These are phyloP conservation scores for Apodemia arnacis DNA, from an alignment of 2,888 invertebrate genomes.

Conservation along the genomic window DNA sequence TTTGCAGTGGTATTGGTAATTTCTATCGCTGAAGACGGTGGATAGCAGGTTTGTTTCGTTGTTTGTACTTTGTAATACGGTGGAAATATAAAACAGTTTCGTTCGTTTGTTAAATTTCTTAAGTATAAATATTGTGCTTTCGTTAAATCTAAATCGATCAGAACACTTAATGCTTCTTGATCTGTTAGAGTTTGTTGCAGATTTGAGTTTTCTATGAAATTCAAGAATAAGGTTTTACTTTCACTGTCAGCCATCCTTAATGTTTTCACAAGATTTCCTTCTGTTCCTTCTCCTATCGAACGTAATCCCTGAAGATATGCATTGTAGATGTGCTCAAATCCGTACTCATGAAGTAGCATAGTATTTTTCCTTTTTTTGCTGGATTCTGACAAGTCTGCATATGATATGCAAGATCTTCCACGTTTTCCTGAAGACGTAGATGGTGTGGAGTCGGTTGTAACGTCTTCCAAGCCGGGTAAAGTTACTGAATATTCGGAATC, in stretches of 20 bases:
- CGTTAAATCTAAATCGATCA: conserved; percentile 54
- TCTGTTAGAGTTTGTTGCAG: conserved; percentile 9
- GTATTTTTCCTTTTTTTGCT: conserved; percentile 31
- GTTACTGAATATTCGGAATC: neutral
- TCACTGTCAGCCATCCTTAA: neutral
- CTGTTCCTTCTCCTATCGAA: conserved; percentile 19
- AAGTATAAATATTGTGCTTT: conserved; percentile 55
- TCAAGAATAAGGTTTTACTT: neutral
- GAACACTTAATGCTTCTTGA: conserved; percentile 46
- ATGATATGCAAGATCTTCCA: conserved; percentile 21
- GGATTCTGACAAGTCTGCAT: conserved; percentile 27
- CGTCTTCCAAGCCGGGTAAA: neutral
- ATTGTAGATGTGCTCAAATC: conserved; percentile 45
- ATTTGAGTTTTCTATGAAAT: conserved; percentile 10
- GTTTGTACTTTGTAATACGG: conserved; percentile 24
- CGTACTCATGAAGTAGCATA: conserved; percentile 41
- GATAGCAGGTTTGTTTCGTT: conserved; percentile 34
- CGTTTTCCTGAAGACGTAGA: conserved; percentile 11
- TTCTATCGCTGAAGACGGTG: conserved; percentile 17
- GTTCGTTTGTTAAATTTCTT: conserved; percentile 36
- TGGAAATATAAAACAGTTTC: conserved; percentile 34
- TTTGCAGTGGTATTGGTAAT: no score
- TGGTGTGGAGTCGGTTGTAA: conserved; percentile 2
- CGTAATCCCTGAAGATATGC: conserved; percentile 52
- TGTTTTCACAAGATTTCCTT: conserved; percentile 10